Base-by-base conservation (phyloP, 2,888 invertebrate species). In the Hyles lineata region DNA sequence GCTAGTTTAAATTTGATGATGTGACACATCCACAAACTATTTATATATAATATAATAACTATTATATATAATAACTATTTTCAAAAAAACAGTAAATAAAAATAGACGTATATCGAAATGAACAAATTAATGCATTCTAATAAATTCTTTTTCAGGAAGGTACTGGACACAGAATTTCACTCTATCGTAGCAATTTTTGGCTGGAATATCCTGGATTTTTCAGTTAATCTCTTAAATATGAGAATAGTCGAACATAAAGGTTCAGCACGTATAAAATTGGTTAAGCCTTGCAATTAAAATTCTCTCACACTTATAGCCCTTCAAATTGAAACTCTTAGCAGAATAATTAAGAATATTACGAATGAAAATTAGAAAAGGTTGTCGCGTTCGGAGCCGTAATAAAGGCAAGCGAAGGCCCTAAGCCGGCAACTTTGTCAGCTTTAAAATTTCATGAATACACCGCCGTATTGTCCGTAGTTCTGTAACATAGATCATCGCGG, bases 381-480 rank as follows among this genome's bases (percentile, higher is more conserved):
- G 21, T n/a, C 58, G 58, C 58, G 32, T 35, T 69, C 29, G 8
- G 6, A 55, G 55, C 19, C 21, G 50, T 61, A 59, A 61, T 72
- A 59, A 62, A 50, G 9, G 70, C n/a, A 52, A 58, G 23, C 43
- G 23, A 35, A 17, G 55, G 55, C n/a, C 70, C 29, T 25, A 19
- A 70, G 29, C 62, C 35, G 35, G 35, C 58, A 58, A 73, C 52
- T 61, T 61, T 73, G 52, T 59, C 70, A 60, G 19, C 52, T 71
- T 81, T 80, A 81, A 79, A 81, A 80, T 81, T 82, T 82, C 79
- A 82, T 77, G 76, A 75, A 77, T 75, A 74, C 78, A 74, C 76
- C 77, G 77, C 77, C 78, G 80, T 79, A 82, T 73, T 80, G 73
- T 55, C 59, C 71, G 43, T 55, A 76, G 78, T 75, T 80, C 77